phyloP scores from a whole-genome alignment of 2,797 vertebrate genomes.

The Tauraco hartlaubi region DNA sequence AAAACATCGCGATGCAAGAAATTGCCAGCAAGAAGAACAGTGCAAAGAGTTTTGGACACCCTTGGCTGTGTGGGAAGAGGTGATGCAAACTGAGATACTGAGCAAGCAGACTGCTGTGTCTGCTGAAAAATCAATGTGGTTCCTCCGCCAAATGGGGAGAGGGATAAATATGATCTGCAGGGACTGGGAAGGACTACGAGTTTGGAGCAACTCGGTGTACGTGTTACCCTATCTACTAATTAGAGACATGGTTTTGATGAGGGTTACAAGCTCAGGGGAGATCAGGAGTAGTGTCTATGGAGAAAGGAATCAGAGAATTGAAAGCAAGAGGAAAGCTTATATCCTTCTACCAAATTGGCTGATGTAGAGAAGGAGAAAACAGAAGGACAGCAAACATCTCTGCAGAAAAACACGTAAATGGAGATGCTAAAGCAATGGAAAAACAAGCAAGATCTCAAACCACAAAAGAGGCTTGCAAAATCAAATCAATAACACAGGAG shows the following conservation, averaged over 20 bases:
- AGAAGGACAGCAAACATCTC: neutral
- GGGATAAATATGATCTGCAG: neutral
- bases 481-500: neutral
- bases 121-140: conserved; percentile 23
- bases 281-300: neutral
- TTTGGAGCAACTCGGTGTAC: neutral
- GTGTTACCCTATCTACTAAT: neutral
- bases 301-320: neutral
- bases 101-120: neutral
- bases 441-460: conserved; percentile 5
- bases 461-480: neutral
- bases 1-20: neutral
- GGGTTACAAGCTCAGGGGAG: neutral
- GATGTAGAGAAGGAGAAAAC: neutral
- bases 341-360: neutral
- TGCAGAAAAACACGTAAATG: conserved; percentile 1
- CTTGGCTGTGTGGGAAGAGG: neutral
- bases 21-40: neutral
- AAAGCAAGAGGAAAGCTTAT: neutral
- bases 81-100: neutral
- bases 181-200: neutral
- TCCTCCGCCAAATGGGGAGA: neutral
- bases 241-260: neutral
- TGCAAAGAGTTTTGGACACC: neutral
- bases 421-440: neutral